Evolutionary conservation across 1,140 invertebrate genomes (phyloP), one percentile per base, ranked within the genome.

Genomic region (Caenorhabditis brenneri): DNA sequence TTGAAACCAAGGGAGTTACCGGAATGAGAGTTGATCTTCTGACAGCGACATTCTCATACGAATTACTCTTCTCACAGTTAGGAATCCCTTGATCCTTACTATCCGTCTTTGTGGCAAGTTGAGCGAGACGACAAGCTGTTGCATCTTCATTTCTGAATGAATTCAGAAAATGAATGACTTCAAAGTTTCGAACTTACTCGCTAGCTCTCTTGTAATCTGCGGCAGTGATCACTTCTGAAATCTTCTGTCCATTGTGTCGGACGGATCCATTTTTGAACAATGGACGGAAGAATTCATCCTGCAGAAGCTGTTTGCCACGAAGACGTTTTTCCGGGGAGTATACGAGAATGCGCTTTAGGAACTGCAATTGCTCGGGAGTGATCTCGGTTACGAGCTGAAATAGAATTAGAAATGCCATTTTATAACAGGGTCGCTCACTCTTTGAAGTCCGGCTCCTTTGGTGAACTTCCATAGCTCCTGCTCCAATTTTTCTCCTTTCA

Each of bases 311-410:
- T 24, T 58, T 29, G 29, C 86, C 86, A 48, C 58, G 65, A 19
- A 87, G 78, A 55, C 86, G 85, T 33, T 81, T 58, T 31, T 86
- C 88, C 10, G 86, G 86, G 22, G 60, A 65, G 48, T 84, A 87
- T 0, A 87, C 80, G 7, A 87, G 86, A 27, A 87, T 84, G 1
- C 81, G 51, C 15, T 79, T 53, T 0, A 87, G 33, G 29, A 87
- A 84, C 22, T 82, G 79, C 1, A 86, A 24, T 16, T 39, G 51
- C 10, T 87, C 85, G 4, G 58, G 29, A n/a, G 86, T 81, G n/a
- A 74, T 39, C 42, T 83, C 39, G 16, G 86, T 85, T 7, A 83
- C 36, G 22, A 83, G 79, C 86, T 87, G 29, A 69, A 83, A 83
- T 12, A n/a, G n/a, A 65, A 65, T 33, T 42, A 22, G 12, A 42